Percentiles rank a stretch among this genome's conserved stretches.
phyloP scores from a whole-genome alignment of 1,140 invertebrate genomes.

The Drosophila nasuta region DNA sequence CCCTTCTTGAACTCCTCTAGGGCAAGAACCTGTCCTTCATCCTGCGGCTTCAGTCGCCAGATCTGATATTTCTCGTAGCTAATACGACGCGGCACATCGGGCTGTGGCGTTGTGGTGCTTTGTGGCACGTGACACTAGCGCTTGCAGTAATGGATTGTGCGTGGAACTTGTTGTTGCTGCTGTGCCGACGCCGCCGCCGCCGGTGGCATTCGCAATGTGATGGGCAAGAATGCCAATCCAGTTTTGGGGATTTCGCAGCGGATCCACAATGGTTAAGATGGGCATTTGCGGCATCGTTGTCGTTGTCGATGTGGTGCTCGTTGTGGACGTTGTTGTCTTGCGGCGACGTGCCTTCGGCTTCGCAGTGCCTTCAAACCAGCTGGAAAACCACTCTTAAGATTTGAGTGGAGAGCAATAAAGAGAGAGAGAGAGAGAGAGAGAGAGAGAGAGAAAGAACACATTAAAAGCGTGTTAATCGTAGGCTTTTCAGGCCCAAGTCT shows the following conservation, averaged over 20 bases:
- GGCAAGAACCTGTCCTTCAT: slow-evolving; percentile 65
- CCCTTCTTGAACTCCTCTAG: slow-evolving; percentile 75
- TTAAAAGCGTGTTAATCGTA: slow-evolving; percentile 8
- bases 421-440: background rate
- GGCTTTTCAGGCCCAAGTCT: slow-evolving; percentile 7
- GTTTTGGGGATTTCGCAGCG: slow-evolving; percentile 79
- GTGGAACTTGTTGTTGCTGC: background rate
- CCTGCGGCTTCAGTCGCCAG: slow-evolving; percentile 75
- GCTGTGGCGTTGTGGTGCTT: slow-evolving; percentile 40
- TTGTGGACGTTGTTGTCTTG: slow-evolving; percentile 69
- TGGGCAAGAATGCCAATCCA: slow-evolving; percentile 83
- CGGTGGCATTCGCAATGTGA: slow-evolving; percentile 78
- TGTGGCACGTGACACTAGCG: slow-evolving; percentile 49
- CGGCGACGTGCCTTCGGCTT: slow-evolving; percentile 69
- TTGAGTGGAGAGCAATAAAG: background rate
- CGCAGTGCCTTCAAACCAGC: slow-evolving; percentile 74
- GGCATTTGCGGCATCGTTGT: slow-evolving; percentile 68
- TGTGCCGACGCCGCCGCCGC: background rate
- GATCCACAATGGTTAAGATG: slow-evolving; percentile 80
- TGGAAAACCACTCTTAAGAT: slow-evolving; percentile 73
- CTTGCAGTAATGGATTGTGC: slow-evolving; percentile 64
- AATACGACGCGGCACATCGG: slow-evolving; percentile 56
- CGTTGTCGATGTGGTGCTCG: slow-evolving; percentile 60
- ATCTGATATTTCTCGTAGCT: slow-evolving; percentile 83
- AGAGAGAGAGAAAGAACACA: background rate